A percentile compares a stretch with the other conserved stretches of the same genome.
Evolutionary conservation across 1,140 invertebrate species (phyloP).

Genomic region (Delia radicum): DNA sequence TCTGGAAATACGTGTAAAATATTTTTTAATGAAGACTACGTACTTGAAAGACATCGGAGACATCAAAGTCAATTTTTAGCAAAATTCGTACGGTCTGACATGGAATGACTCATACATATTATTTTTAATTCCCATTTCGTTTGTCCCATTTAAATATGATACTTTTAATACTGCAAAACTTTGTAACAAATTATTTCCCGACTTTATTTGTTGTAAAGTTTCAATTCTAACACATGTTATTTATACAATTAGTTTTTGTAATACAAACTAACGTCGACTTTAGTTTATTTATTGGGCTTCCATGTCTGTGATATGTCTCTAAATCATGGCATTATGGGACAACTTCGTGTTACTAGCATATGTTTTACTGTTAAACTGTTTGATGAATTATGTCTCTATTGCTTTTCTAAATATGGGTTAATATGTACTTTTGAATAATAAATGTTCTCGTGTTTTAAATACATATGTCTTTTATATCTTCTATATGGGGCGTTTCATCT

Average conservation of each 20-base stretch:
- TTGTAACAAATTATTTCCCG: too few relatives aligned
- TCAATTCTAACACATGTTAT: neutral
- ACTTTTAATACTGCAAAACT: too few relatives aligned
- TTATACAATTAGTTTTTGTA: neutral
- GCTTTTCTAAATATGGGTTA: conserved; percentile 8
- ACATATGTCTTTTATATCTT: too few relatives aligned
- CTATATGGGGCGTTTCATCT: too few relatives aligned
- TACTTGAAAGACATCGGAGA: too few relatives aligned
- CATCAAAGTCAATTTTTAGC: too few relatives aligned
- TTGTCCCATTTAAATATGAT: too few relatives aligned
- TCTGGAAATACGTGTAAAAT: too few relatives aligned
- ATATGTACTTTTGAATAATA: conserved; percentile 8
- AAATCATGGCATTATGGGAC: neutral
- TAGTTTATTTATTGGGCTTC: neutral
- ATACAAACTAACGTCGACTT: neutral
- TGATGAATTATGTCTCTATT: neutral
- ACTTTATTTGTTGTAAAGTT: neutral
- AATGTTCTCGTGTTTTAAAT: neutral
- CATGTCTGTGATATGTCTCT: neutral
- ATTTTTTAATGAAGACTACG: too few relatives aligned
- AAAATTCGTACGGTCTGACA: too few relatives aligned
- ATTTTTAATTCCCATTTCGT: too few relatives aligned
- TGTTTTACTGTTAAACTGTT: neutral
- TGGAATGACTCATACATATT: too few relatives aligned
- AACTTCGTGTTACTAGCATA: neutral